Evolutionary conservation across 92 coral and sea anemone genomes (phyloP).

Genomic region (Diadumene lineata): DNA sequence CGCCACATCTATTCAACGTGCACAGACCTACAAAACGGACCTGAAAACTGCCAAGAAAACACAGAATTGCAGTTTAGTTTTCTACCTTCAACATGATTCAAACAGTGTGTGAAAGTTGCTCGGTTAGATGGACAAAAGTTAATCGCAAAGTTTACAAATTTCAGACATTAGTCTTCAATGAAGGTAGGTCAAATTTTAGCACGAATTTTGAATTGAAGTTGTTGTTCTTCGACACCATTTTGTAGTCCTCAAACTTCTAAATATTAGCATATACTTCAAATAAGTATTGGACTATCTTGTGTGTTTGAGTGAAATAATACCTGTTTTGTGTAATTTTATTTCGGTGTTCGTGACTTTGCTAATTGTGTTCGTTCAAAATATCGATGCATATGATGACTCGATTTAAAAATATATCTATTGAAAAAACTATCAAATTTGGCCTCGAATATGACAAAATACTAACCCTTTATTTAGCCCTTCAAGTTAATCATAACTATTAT

Average conservation of each 20-base stretch:
- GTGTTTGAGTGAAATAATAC: background rate
- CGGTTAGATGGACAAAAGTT: slow-evolving; percentile 50
- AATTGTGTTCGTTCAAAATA: too few species aligned
- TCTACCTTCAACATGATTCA: slow-evolving; percentile 34
- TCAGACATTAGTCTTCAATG: slow-evolving; percentile 54
- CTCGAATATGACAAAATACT: too few species aligned
- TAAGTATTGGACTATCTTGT: background rate
- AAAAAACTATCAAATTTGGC: too few species aligned
- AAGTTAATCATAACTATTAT: too few species aligned
- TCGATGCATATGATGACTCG: too few species aligned
- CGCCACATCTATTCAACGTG: background rate
- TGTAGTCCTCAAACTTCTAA: background rate
- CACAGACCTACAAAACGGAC: background rate
- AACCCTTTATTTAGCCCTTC: too few species aligned
- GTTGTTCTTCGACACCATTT: too few species aligned
- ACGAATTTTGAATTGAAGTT: too few species aligned
- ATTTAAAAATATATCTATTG: too few species aligned
- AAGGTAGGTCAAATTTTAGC: slow-evolving; percentile 61
- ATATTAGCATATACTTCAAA: background rate
- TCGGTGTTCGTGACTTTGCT: too few species aligned
- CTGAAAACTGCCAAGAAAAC: background rate
- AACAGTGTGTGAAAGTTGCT: slow-evolving; percentile 44
- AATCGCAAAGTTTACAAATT: slow-evolving; percentile 59
- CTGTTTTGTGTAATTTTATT: background rate
- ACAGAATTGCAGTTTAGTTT: background rate